These are phyloP conservation scores for Pseudoips prasinana DNA, from an alignment of 2,888 invertebrate species.

Conservation along the genomic window DNA sequence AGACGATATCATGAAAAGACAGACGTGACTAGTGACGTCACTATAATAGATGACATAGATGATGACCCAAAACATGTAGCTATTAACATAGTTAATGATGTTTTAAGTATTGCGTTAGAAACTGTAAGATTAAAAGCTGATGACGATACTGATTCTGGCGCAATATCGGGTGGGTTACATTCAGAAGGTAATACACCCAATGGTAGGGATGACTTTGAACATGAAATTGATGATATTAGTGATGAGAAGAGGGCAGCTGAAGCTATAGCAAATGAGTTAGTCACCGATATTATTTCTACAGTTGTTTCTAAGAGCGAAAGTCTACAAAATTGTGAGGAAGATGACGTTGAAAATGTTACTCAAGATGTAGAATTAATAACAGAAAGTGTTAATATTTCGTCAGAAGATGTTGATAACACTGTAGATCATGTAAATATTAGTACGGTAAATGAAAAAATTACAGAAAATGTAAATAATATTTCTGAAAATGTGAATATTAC, in stretches of 20 bases:
- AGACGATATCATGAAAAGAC: conserved; percentile 70
- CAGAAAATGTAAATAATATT: conserved; percentile 5
- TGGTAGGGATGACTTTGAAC: conserved; percentile 70
- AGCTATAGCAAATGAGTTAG: conserved; percentile 59
- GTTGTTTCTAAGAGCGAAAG: conserved; percentile 49
- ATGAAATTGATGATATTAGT: conserved; percentile 65
- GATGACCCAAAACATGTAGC: conserved; percentile 71
- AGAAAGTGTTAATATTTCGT: conserved; percentile 4
- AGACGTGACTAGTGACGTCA: conserved; percentile 27
- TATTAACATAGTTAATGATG: conserved; percentile 74
- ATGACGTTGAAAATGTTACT: conserved; percentile 20
- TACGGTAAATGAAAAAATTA: conserved; percentile 1
- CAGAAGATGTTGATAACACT: conserved; percentile 2
- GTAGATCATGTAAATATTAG: conserved; percentile 6
- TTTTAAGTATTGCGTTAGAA: conserved; percentile 70
- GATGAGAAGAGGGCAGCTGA: conserved; percentile 60
- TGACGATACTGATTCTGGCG: conserved; percentile 74
- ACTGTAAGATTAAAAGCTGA: conserved; percentile 69
- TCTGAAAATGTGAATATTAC: conserved; percentile 1
- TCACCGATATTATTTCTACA: conserved; percentile 57
- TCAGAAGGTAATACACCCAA: conserved; percentile 76
- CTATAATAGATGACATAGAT: conserved; percentile 14
- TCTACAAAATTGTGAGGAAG: conserved; percentile 11
- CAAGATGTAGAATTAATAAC: conserved; percentile 1
- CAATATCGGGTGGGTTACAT: conserved; percentile 69